Evolutionary conservation across 2,888 invertebrate genomes (phyloP).

Genomic region (Orchesella flavescens): DNA sequence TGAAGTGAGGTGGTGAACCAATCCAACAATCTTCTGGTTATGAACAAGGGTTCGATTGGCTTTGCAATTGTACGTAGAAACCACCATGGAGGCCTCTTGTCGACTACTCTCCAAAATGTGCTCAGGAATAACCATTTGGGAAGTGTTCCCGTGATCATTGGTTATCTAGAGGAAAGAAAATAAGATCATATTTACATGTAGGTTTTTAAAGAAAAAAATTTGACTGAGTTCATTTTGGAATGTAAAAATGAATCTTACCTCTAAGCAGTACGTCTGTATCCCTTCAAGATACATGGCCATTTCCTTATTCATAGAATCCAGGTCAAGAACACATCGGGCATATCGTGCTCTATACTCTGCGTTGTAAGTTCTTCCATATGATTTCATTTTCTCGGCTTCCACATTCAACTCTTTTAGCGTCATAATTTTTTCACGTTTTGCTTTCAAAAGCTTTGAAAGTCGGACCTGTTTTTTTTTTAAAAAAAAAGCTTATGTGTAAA

Average conservation of each 20-base stretch:
- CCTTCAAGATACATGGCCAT: slow-evolving; percentile 89
- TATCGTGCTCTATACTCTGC: slow-evolving; percentile 94
- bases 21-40: slow-evolving; percentile 78
- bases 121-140: slow-evolving; percentile 90
- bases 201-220: no score
- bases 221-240: no score
- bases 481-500: no score
- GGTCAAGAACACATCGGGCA: slow-evolving; percentile 87
- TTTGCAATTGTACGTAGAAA: slow-evolving; percentile 81
- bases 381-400: slow-evolving; percentile 90
- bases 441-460: slow-evolving; percentile 87
- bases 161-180: slow-evolving; percentile 78
- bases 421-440: slow-evolving; percentile 87
- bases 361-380: slow-evolving; percentile 84
- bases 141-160: slow-evolving; percentile 85
- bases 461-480: slow-evolving; percentile 78
- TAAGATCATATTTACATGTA: slow-evolving; percentile 7
- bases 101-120: slow-evolving; percentile 90
- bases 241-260: slow-evolving; percentile 74
- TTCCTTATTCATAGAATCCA: slow-evolving; percentile 92
- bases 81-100: slow-evolving; percentile 87
- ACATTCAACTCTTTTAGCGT: slow-evolving; percentile 89
- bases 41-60: slow-evolving; percentile 76
- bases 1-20: slow-evolving; percentile 91
- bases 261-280: slow-evolving; percentile 87